A percentile compares a stretch with the other conserved stretches of the same genome.
Conservation (phyloP, 2,888 invertebrate species). For the Drosophila mayaguana region DNA sequence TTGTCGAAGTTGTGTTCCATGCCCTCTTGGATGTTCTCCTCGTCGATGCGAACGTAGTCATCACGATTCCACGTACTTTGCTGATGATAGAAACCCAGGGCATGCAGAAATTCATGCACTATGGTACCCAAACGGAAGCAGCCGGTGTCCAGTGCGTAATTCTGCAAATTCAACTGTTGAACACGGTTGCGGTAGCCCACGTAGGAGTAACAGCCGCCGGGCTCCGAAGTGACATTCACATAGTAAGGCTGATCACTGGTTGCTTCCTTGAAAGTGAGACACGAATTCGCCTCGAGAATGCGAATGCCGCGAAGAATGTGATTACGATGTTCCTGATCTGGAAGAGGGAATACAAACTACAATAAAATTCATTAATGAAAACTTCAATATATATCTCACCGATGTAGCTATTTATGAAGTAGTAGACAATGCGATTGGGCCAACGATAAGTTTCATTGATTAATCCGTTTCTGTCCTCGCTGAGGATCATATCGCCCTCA, state of each 20-base stretch:
- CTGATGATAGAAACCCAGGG: constrained; percentile 92
- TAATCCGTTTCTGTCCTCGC: constrained; percentile 86
- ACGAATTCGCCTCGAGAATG: constrained; percentile 90
- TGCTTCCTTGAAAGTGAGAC: constrained; percentile 89
- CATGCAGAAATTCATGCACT: constrained; percentile 92
- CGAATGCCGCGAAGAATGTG: constrained; percentile 89
- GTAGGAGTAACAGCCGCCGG: constrained; percentile 90
- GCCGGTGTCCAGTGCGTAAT: constrained; percentile 71
- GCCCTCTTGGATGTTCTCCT: constrained; percentile 85
- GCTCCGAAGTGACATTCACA: constrained; percentile 73
- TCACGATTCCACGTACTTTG: constrained; percentile 92
- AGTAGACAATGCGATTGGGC: constrained; percentile 89
- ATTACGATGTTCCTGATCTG: constrained; percentile 86
- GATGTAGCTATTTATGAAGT: constrained; percentile 75
- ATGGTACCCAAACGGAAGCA: constrained; percentile 86
- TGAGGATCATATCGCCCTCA: constrained; percentile 90
- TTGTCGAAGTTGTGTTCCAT: constrained; percentile 90
- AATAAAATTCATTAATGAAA: background rate
- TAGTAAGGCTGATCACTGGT: constrained; percentile 81
- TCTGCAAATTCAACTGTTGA: constrained; percentile 78
- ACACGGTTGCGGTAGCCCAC: constrained; percentile 88
- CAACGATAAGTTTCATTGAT: constrained; percentile 87
- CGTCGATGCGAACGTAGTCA: constrained; percentile 87
- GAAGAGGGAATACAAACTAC: too few species aligned
- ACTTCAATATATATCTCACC: constrained; percentile 25